phyloP scores from a whole-genome alignment of 2,113 vertebrate species.

The Chrysemys picta region DNA sequence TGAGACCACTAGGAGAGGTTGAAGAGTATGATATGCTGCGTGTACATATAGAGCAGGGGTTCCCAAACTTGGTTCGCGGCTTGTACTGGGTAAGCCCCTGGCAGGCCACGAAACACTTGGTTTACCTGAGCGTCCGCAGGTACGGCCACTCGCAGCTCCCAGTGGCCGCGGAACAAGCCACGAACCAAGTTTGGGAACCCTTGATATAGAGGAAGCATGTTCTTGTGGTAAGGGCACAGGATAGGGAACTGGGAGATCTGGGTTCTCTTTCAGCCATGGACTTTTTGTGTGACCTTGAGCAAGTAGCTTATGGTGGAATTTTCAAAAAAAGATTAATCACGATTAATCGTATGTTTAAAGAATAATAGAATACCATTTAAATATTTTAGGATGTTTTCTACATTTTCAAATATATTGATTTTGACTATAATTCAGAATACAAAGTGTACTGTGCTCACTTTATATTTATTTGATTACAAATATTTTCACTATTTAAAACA shows the following conservation, averaged over 20 bases:
- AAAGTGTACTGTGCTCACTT: no score
- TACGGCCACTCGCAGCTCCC: no score
- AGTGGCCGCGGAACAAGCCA: background rate
- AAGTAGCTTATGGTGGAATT: background rate
- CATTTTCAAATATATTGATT: no score
- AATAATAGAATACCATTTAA: no score
- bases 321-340: background rate
- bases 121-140: background rate
- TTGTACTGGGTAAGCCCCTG: no score
- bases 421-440: no score
- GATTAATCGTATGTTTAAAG: no score
- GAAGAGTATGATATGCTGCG: background rate
- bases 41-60: background rate
- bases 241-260: background rate
- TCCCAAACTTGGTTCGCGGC: no score
- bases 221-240: background rate
- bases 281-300: background rate
- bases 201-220: background rate
- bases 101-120: background rate
- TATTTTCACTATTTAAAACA: no score
- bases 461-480: no score
- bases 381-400: no score
- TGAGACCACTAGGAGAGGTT: background rate
- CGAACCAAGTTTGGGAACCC: accelerated
- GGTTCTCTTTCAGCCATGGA: background rate